phyloP scores from a whole-genome alignment of 37 sponge, comb jelly and placozoan genomes.

The Aplysina aerophoba region DNA sequence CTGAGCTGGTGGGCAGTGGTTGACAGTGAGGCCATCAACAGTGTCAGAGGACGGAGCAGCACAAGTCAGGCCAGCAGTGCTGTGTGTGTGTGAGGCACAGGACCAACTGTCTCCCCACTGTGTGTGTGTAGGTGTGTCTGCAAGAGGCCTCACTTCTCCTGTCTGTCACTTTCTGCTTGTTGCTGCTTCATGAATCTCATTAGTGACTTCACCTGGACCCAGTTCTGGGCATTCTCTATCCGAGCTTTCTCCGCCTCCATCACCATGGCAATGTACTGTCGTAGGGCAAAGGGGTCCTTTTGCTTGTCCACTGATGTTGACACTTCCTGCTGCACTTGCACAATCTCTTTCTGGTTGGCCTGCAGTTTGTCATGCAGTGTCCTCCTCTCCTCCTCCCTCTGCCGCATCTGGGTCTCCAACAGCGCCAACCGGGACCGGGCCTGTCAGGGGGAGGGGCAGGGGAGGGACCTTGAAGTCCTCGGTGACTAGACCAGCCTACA shows the following conservation, averaged over 20 bases:
- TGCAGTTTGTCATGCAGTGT: slow-evolving; percentile 56
- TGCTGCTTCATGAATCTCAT: slow-evolving; percentile 69
- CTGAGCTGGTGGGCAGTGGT: too few species aligned
- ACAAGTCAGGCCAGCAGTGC: too few species aligned
- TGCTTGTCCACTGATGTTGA: not conserved
- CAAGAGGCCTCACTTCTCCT: slow-evolving; percentile 75
- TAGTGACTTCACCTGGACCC: slow-evolving; percentile 73
- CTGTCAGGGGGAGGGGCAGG: too few species aligned
- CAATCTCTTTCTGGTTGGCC: slow-evolving; percentile 65
- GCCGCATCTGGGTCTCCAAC: slow-evolving; percentile 33
- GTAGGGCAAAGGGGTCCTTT: slow-evolving; percentile 33
- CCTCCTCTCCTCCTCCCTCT: slow-evolving; percentile 51
- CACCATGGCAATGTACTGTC: slow-evolving; percentile 49
- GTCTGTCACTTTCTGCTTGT: slow-evolving; percentile 54
- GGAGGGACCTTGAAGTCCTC: too few species aligned
- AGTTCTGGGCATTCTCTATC: slow-evolving; percentile 59
- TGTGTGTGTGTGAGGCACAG: too few species aligned
- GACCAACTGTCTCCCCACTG: too few species aligned
- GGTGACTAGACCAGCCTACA: slow-evolving; percentile 49
- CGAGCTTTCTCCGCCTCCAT: slow-evolving; percentile 57
- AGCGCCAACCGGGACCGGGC: slow-evolving; percentile 29
- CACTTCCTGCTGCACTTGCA: slow-evolving; percentile 51
- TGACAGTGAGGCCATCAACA: too few species aligned
- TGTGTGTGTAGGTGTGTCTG: too few species aligned
- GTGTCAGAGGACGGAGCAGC: too few species aligned